A percentile compares a stretch with the other conserved stretches of the same genome.
Evolutionary conservation across 2,113 vertebrate genomes (phyloP).

Genomic region (Hydropotes inermis): DNA sequence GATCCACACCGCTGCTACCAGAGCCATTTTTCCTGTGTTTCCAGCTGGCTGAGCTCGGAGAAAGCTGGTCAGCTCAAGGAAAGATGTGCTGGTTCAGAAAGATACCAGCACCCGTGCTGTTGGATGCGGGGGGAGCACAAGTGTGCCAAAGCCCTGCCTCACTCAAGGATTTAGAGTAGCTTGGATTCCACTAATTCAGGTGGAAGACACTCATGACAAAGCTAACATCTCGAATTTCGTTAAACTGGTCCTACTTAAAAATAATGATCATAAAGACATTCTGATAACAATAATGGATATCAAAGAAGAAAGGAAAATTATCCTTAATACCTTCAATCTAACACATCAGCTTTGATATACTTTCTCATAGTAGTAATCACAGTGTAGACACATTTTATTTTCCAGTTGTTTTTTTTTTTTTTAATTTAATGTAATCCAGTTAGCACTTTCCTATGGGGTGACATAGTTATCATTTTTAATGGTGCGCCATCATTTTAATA

Average conservation of each 20-base stretch:
- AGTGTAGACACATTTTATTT: constrained; percentile 39
- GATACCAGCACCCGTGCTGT: not conserved
- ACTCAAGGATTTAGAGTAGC: not conserved
- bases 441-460: constrained; percentile 37
- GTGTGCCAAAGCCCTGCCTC: not conserved
- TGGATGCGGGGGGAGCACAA: not conserved
- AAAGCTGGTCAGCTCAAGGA: constrained; percentile 37
- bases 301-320: constrained; percentile 52
- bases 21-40: not conserved
- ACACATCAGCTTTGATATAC: not conserved
- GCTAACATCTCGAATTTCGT: not conserved
- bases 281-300: constrained; percentile 22
- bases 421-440: constrained; percentile 51
- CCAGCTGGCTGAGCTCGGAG: not conserved
- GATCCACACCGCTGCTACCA: not conserved
- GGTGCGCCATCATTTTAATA: constrained; percentile 64
- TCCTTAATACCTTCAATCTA: constrained; percentile 25
- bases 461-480: constrained; percentile 60
- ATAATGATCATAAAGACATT: not conserved
- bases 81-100: not conserved
- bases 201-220: not conserved
- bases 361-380: constrained; percentile 45
- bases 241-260: constrained; percentile 28
- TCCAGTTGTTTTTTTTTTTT: not conserved
- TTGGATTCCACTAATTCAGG: not conserved